These are phyloP conservation scores for Pygoscelis adeliae DNA, from an alignment of 2,113 vertebrate species.

Conservation along the genomic window DNA sequence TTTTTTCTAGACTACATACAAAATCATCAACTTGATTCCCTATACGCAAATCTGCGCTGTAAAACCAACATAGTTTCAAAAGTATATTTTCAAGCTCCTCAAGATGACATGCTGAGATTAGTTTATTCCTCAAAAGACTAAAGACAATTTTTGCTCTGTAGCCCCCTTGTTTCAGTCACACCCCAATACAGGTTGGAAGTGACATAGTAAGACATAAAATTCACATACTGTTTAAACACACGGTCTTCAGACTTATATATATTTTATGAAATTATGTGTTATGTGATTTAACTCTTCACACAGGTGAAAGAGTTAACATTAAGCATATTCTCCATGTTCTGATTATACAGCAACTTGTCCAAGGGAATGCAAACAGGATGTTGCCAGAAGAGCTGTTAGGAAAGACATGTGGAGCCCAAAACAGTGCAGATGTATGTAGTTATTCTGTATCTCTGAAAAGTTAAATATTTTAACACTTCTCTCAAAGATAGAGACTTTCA, in stretches of 20 bases:
- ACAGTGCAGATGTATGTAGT: background rate
- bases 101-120: background rate
- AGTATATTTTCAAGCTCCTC: background rate
- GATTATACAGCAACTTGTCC: background rate
- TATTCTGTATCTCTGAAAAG: background rate
- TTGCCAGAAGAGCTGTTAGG: background rate
- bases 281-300: background rate
- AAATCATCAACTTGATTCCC: background rate
- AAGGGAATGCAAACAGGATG: background rate
- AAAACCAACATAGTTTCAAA: background rate
- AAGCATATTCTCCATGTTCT: background rate
- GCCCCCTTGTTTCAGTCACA: background rate
- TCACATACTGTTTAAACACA: background rate
- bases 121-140: background rate
- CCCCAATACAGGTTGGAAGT: background rate
- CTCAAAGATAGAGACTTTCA: background rate
- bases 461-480: background rate
- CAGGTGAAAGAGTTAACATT: background rate
- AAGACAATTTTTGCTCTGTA: background rate
- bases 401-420: background rate
- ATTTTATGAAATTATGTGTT: background rate
- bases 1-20: background rate
- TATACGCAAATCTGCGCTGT: fast-evolving
- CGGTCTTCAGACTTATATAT: fast-evolving
- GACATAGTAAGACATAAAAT: background rate